Evolutionary conservation across 2,113 vertebrate species (phyloP), one percentile per base, ranked within the genome.

Genomic region (Pomatorhinus ruficollis): DNA sequence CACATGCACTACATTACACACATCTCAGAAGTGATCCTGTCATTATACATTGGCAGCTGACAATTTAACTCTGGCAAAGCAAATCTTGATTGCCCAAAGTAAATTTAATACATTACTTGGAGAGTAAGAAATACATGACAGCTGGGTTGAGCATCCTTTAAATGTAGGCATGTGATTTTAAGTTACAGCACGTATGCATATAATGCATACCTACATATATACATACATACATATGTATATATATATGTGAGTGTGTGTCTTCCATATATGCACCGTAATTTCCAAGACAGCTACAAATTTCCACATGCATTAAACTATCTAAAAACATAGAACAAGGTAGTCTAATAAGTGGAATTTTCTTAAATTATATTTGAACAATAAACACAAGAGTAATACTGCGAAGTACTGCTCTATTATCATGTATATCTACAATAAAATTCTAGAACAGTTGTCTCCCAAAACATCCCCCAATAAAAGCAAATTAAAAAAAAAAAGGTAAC

Each of bases 311-410:
- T 97, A 95, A 97, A 95, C 97, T 98, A 98, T 95, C 98, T 98
- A 98, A 97, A 99, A 99, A 98, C 98, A 98, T 98, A 99, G 98
- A 99, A 98, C 98, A 98, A 98, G 98, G 95, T 97, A 98, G 98
- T 98, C 98, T 98, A 98, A 65, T 93, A 95, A 97, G 98, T 97
- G 98, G 96, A 98, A 98, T 98, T 98, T 98, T 98, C 98, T 99
- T 99, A 99, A 99, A 99, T 99, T 99, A 99, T 98, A 98, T 98
- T 98, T 98, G 98, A 99, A 98, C 98, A 98, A 99, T 98, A 97
- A 99, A 99, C 98, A 98, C 97, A 98, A 98, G 98, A 98, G 99
- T 99, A 99, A 99, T 99, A 99, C 98, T 99, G 99, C 98, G 98
- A 99, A 99, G 97, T 98, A 98, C 98, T 96, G 97, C 98, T 99